Conservation (phyloP, 2,797 vertebrate species). For the Chanos chanos region DNA sequence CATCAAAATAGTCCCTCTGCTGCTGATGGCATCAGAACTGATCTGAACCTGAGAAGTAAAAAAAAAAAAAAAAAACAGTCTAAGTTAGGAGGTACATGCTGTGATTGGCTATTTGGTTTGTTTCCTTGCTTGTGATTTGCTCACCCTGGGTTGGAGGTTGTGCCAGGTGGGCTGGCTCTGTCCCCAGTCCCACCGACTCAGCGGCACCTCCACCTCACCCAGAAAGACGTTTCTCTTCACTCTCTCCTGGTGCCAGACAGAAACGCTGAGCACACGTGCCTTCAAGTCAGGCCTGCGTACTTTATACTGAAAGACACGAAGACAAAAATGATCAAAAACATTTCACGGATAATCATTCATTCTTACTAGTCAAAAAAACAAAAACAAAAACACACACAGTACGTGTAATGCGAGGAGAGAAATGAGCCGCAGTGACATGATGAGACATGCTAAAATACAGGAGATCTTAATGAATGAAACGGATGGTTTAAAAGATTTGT, state of each 20-base stretch:
- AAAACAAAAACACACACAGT: no score
- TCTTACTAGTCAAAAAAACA: neutral
- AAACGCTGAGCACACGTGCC: constrained; percentile 85
- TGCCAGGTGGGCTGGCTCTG: constrained; percentile 77
- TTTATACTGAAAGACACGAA: constrained; percentile 77
- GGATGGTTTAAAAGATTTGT: no score
- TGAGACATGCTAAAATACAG: no score
- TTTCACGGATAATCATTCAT: neutral
- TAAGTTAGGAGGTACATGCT: constrained; percentile 2
- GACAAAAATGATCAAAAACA: neutral
- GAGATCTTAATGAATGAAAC: no score
- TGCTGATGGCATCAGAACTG: constrained; percentile 70
- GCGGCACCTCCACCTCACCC: constrained; percentile 85
- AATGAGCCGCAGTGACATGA: no score
- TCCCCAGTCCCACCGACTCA: constrained; percentile 86
- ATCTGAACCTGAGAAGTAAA: constrained; percentile 65
- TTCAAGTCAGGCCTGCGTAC: constrained; percentile 76
- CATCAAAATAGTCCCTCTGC: constrained; percentile 78
- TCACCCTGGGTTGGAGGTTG: constrained; percentile 84
- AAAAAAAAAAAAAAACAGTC: neutral
- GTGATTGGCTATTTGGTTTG: no score
- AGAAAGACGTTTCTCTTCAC: constrained; percentile 88
- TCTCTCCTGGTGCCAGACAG: constrained; percentile 89
- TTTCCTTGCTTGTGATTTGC: constrained; percentile 28
- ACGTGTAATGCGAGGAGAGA: no score